phyloP scores from a whole-genome alignment of 1,140 invertebrate species.

The Rhagoletis pomonella region DNA sequence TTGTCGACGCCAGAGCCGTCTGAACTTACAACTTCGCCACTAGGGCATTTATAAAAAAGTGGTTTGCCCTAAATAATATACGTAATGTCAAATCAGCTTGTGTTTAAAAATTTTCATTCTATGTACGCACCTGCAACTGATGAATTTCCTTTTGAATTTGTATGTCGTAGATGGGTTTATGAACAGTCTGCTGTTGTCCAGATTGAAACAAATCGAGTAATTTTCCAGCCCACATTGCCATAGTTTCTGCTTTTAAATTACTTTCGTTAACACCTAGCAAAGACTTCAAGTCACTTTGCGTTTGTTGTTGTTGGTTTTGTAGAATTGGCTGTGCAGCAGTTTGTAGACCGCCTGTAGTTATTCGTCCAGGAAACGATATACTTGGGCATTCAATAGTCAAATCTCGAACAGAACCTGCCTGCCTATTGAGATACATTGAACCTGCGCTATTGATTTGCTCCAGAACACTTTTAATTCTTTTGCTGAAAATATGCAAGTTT shows the following conservation, averaged over 20 bases:
- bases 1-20: constrained; percentile 57
- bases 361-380: constrained; percentile 19
- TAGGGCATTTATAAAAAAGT: constrained; percentile 57
- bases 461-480: constrained; percentile 56
- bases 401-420: background rate
- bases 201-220: constrained; percentile 60
- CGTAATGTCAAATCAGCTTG: background rate
- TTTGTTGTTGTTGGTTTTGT: background rate
- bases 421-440: constrained; percentile 9
- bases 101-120: background rate
- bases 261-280: constrained; percentile 39
- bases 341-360: constrained; percentile 40
- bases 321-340: background rate
- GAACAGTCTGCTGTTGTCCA: constrained; percentile 51
- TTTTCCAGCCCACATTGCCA: constrained; percentile 61
- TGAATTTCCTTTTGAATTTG: constrained; percentile 61
- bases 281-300: constrained; percentile 33
- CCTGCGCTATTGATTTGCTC: constrained; percentile 2
- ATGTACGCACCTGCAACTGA: constrained; percentile 59
- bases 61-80: constrained; percentile 56
- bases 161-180: constrained; percentile 59
- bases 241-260: constrained; percentile 55
- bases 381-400: constrained; percentile 54
- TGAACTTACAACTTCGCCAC: constrained; percentile 58
- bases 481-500: constrained; percentile 34